These are phyloP conservation scores for Rhagophthalmus giganteus DNA, from an alignment of 2,888 invertebrate species.

Conservation along the genomic window DNA sequence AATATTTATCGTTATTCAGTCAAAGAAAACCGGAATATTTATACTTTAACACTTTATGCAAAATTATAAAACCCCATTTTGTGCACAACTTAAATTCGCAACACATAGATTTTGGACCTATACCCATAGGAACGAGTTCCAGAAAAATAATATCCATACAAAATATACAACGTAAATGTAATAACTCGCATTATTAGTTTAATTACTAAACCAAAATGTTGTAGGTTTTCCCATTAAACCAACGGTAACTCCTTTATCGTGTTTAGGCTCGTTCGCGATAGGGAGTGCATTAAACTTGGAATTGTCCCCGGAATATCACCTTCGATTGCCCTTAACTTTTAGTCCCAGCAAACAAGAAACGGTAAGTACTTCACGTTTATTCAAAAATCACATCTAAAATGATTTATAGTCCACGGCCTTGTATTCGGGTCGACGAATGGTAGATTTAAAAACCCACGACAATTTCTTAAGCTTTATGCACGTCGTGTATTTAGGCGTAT, in stretches of 20 bases:
- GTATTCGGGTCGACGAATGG: slow-evolving; percentile 38
- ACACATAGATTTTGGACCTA: slow-evolving; percentile 40
- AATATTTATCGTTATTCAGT: slow-evolving; percentile 4
- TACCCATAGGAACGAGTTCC: slow-evolving; percentile 31
- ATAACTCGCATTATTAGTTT: background rate
- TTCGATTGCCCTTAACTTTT: slow-evolving; percentile 40
- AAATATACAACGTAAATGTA: slow-evolving; percentile 38
- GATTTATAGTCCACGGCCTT: slow-evolving; percentile 34
- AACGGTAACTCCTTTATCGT: slow-evolving; percentile 24
- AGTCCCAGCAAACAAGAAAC: slow-evolving; percentile 29
- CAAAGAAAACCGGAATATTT: slow-evolving; percentile 30
- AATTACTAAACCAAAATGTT: too few relatives aligned
- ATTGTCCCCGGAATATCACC: slow-evolving; percentile 34
- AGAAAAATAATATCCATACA: slow-evolving; percentile 35
- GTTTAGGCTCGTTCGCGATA: slow-evolving; percentile 33
- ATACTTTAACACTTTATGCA: slow-evolving; percentile 37
- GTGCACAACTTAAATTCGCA: slow-evolving; percentile 39
- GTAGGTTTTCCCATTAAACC: slow-evolving; percentile 30
- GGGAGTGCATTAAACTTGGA: slow-evolving; percentile 15
- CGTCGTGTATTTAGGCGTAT: slow-evolving; percentile 38
- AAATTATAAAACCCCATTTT: slow-evolving; percentile 40
- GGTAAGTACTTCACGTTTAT: slow-evolving; percentile 19
- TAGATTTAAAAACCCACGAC: slow-evolving; percentile 48
- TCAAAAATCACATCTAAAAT: slow-evolving; percentile 18
- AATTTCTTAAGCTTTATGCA: slow-evolving; percentile 38